Evolutionary conservation across 2,113 vertebrate genomes (phyloP), one percentile per base, ranked within the genome.

Genomic region (Calyptomena viridis): DNA sequence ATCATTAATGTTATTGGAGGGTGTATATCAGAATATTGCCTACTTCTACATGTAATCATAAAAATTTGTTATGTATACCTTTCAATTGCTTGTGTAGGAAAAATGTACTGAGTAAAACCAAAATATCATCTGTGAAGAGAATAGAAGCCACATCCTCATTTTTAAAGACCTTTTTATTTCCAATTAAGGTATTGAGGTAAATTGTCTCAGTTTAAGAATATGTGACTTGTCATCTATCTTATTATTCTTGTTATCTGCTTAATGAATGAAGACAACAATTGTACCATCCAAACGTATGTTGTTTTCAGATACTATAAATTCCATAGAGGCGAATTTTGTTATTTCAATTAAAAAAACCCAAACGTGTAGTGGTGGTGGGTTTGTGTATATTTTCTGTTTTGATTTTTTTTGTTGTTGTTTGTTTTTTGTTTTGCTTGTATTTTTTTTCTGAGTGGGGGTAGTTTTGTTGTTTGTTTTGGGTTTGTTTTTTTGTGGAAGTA

Each of bases 41-140:
- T 47, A 80, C 33, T 94, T 95, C 81, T 96, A 83, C 78, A 74
- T 87, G 79, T 96, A 91, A 96, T 94, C 80, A 84, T 97, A 95
- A 97, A 97, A 97, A 92, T 93, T 97, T 95, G 96, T 92, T 73
- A 82, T 95, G 89, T 94, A 81, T 94, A 90, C 22, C 63, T 53
- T 96, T 92, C 66, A 91, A 76, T 92, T 95, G 28, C 39, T 63
- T 87, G 39, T 96, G 33, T 87, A 75, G 39, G 25, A 8, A 73
- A 96, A 84, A 86, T 95, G 77, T n/a, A 53, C 46, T 23, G 39
- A 80, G 94, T 89, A 89, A 83, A 89, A 83, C 12, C 84, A 79
- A 97, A 93, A 95, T 50, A 86, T 28, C 73, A 74, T 93, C 96
- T 93, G 49, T 82, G 52, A 90, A 86, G 59, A 73, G 31, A 94